A percentile compares a stretch with the other conserved stretches of the same genome.
phyloP scores from a whole-genome alignment of 1,140 invertebrate species.

The Drosophila albomicans region DNA sequence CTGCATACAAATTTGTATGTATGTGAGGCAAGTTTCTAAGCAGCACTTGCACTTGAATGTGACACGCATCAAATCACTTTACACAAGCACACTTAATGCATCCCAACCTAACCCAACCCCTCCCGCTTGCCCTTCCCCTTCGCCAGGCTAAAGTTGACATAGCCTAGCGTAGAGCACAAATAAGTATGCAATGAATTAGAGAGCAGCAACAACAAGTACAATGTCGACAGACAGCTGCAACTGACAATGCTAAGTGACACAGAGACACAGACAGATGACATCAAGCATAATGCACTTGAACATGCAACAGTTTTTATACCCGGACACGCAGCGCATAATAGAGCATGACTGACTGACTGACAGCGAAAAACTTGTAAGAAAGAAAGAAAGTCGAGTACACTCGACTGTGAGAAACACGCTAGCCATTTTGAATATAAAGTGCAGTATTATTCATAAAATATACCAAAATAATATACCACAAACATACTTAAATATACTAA shows the following conservation, averaged over 20 bases:
- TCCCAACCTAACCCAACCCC: background rate
- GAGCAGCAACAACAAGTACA: background rate
- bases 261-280: background rate
- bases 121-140: background rate
- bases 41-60: slow-evolving; percentile 57
- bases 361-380: too few relatives aligned
- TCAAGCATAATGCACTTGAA: background rate
- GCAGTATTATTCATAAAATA: too few relatives aligned
- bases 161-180: background rate
- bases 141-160: slow-evolving; percentile 15
- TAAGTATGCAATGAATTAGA: slow-evolving; percentile 46
- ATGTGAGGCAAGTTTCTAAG: slow-evolving; percentile 36
- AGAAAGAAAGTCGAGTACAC: too few relatives aligned
- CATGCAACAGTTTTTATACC: background rate
- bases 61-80: slow-evolving; percentile 71
- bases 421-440: too few relatives aligned
- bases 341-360: too few relatives aligned
- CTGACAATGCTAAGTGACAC: background rate
- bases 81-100: slow-evolving; percentile 69
- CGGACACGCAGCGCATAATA: too few relatives aligned
- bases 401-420: too few relatives aligned
- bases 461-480: too few relatives aligned
- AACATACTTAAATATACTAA: too few relatives aligned
- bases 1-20: slow-evolving; percentile 25
- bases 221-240: background rate